Percentiles rank a stretch among this genome's conserved stretches.
These are phyloP conservation scores for Gracilinanus agilis DNA, from an alignment of 2,113 vertebrate genomes.

Conservation along the genomic window DNA sequence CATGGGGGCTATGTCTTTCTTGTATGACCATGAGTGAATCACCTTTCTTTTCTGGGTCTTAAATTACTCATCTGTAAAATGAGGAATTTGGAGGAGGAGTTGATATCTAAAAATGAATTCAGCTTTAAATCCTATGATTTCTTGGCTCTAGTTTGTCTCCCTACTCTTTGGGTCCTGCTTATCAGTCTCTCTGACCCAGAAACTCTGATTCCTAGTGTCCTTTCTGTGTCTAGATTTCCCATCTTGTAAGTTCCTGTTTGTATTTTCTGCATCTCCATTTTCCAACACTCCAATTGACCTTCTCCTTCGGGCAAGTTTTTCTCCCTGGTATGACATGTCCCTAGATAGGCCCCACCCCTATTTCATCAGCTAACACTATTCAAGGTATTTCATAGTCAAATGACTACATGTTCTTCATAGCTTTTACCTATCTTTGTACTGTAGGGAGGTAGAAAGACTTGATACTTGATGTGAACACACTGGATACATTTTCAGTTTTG, in stretches of 20 bases:
- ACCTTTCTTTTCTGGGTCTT: background rate
- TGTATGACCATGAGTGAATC: background rate
- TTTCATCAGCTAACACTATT: background rate
- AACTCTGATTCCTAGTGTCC: background rate
- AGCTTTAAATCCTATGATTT: background rate
- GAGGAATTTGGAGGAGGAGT: background rate
- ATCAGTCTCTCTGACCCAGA: background rate
- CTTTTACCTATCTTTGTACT: background rate
- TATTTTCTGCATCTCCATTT: background rate
- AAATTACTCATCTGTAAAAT: background rate
- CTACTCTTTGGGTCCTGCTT: background rate
- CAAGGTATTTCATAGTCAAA: background rate
- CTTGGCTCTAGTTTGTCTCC: background rate
- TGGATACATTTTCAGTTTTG: conserved; percentile 26
- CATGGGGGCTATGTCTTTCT: background rate
- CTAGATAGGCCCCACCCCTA: background rate
- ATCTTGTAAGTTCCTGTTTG: background rate
- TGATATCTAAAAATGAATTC: background rate
- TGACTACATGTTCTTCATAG: background rate
- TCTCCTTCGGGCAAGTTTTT: background rate
- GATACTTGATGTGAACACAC: background rate
- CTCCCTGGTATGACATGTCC: background rate
- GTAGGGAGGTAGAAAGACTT: conserved; percentile 14
- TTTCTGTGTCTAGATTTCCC: background rate
- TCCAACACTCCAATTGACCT: background rate